A percentile compares a stretch with the other conserved stretches of the same genome.
Evolutionary conservation across 2,888 invertebrate genomes (phyloP).

Genomic region (Thymelicus sylvestris): DNA sequence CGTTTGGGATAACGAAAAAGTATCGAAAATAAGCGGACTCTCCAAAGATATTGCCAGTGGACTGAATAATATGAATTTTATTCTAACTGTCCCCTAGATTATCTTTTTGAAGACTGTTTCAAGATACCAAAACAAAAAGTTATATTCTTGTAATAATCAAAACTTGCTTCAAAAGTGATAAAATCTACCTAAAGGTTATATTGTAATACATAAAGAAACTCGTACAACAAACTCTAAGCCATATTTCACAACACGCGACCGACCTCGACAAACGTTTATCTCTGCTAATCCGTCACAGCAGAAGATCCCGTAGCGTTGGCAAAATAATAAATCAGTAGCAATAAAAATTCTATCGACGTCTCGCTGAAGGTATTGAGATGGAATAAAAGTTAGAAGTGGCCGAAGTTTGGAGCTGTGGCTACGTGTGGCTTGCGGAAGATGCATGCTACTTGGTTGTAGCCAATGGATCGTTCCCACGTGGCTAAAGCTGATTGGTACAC

Average conservation of each 20-base stretch:
- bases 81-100: too few species aligned
- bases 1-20: too few species aligned
- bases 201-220: not conserved
- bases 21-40: too few species aligned
- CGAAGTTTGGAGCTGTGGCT: not conserved
- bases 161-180: too few species aligned
- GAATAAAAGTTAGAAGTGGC: not conserved
- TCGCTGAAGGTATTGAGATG: conserved; percentile 7
- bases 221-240: conserved; percentile 4
- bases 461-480: not conserved
- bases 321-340: conserved; percentile 16
- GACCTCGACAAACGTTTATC: conserved; percentile 21
- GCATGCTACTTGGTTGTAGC: too few species aligned
- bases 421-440: too few species aligned
- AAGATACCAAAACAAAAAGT: too few species aligned
- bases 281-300: conserved; percentile 27
- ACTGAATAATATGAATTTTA: too few species aligned
- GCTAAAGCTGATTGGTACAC: not conserved
- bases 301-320: conserved; percentile 4
- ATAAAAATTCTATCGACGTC: conserved; percentile 19
- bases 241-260: conserved; percentile 17
- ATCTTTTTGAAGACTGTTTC: too few species aligned
- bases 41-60: too few species aligned
- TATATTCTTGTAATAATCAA: too few species aligned
- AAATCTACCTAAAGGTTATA: too few species aligned